A percentile compares a stretch with the other conserved stretches of the same genome.
These are phyloP conservation scores for Aplochiton taeniatus DNA, from an alignment of 2,797 vertebrate species.

Conservation along the genomic window DNA sequence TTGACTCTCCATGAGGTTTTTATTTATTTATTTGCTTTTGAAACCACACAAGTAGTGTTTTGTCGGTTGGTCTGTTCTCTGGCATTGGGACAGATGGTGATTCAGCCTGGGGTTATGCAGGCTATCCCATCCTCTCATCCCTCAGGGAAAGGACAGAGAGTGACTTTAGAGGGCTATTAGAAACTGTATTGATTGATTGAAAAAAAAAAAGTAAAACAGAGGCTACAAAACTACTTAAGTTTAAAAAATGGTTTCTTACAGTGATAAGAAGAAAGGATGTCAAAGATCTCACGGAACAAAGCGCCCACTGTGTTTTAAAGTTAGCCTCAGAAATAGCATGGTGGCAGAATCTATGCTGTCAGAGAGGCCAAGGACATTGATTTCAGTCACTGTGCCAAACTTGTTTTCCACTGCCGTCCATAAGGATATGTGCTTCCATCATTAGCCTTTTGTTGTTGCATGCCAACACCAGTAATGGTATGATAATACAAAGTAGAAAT, in stretches of 20 bases:
- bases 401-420: slow-evolving; percentile 24
- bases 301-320: slow-evolving; percentile 22
- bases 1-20: background rate
- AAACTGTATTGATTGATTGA: no score
- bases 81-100: slow-evolving; percentile 48
- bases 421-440: slow-evolving; percentile 14
- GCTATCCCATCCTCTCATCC: slow-evolving; percentile 49
- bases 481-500: slow-evolving; percentile 32
- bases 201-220: no score
- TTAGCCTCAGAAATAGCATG: slow-evolving; percentile 13
- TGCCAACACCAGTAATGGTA: slow-evolving; percentile 14
- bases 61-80: slow-evolving; percentile 5
- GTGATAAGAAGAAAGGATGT: slow-evolving; percentile 22
- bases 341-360: slow-evolving; percentile 12
- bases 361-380: slow-evolving; percentile 42
- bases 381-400: slow-evolving; percentile 43
- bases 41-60: slow-evolving; percentile 1
- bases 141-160: slow-evolving; percentile 47
- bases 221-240: no score
- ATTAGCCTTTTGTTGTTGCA: slow-evolving; percentile 36
- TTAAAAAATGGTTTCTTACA: background rate
- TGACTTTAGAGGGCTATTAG: slow-evolving; percentile 13
- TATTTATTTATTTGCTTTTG: background rate
- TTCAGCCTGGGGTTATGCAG: slow-evolving; percentile 31
- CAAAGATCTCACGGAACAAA: slow-evolving; percentile 22